Conservation (phyloP, 2,797 vertebrate genomes). For the Acanthis flammea region DNA sequence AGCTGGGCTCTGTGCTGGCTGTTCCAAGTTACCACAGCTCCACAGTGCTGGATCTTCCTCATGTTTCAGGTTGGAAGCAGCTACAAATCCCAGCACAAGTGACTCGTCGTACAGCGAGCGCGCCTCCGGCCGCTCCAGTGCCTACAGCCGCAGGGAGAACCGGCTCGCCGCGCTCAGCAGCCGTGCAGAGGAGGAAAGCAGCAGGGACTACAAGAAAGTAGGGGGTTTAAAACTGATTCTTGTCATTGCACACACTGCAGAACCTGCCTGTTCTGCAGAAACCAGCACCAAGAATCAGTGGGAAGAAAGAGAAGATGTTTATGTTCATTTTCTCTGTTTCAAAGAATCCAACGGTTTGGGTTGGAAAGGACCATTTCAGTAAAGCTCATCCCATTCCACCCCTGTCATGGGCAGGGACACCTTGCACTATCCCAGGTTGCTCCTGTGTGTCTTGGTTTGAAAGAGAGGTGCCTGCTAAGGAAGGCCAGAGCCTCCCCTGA, state of each 20-base stretch:
- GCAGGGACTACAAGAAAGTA: constrained; percentile 93
- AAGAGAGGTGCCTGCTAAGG: no score
- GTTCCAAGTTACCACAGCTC: background rate
- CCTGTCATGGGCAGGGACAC: background rate
- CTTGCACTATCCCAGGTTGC: background rate
- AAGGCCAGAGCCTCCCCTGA: no score
- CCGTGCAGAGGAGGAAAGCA: constrained; percentile 82
- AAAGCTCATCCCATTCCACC: background rate
- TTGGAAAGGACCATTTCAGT: background rate
- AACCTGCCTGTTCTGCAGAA: background rate
- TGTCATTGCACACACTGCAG: background rate
- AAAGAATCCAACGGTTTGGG: background rate
- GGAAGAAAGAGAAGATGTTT: background rate
- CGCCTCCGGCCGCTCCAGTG: constrained; percentile 78
- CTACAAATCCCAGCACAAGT: constrained; percentile 62
- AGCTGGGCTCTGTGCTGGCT: background rate
- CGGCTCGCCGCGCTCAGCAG: constrained; percentile 83
- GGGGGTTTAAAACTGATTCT: fast-evolving
- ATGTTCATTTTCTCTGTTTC: background rate
- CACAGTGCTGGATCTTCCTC: background rate
- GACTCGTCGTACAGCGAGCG: constrained; percentile 83
- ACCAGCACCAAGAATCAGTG: background rate
- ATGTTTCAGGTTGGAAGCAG: constrained; percentile 81
- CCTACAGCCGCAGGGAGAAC: constrained; percentile 86
- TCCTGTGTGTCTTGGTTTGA: no score